These are phyloP conservation scores for Metacarcinus magister DNA, from an alignment of 2,888 invertebrate species.

Conservation along the genomic window DNA sequence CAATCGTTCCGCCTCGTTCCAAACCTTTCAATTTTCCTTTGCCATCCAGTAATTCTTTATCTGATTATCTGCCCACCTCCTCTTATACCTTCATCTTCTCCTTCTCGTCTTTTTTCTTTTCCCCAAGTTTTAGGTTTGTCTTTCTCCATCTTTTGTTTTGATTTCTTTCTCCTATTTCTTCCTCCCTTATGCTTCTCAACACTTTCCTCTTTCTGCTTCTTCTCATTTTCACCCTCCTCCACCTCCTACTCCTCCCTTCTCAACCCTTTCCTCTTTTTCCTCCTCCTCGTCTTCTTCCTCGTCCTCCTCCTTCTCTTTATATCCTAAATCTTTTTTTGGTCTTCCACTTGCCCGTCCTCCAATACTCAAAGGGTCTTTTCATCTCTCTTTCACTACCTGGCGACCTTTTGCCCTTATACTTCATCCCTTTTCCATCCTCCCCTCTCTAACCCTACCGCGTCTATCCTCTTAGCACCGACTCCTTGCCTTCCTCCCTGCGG, in stretches of 20 bases:
- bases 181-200: neutral
- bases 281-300: neutral
- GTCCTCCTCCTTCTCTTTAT: neutral
- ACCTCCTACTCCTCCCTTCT: neutral
- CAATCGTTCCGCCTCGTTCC: neutral
- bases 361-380: slow-evolving; percentile 13
- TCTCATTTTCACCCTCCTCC: neutral
- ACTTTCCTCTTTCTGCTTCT: neutral
- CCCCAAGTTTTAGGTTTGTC: no score
- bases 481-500: neutral
- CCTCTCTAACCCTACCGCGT: neutral
- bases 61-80: neutral
- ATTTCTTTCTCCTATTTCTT: neutral
- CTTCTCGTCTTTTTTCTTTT: neutral
- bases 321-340: neutral
- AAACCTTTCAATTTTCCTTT: neutral
- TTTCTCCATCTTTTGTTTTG: no score
- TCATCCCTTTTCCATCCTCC: neutral
- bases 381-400: neutral
- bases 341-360: neutral
- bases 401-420: neutral
- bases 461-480: neutral
- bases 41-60: neutral
- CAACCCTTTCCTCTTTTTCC: neutral
- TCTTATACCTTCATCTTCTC: neutral